Conservation (phyloP, 2,797 vertebrate species). For the Kryptolebias ocellatus region DNA sequence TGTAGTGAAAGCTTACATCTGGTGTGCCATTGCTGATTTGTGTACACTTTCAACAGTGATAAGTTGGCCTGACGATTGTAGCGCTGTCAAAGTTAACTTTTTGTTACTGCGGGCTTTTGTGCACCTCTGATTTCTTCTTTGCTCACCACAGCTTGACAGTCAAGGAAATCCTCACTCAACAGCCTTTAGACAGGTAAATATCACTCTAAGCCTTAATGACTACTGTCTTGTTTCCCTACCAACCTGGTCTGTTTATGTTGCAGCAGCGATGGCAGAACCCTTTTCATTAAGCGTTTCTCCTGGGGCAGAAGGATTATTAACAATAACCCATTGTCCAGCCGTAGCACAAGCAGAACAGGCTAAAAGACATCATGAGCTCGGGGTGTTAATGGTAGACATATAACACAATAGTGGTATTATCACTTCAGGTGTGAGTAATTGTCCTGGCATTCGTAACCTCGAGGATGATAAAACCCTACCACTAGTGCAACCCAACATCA, state of each 20-base stretch:
- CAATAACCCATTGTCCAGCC: conserved; percentile 54
- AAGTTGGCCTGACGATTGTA: conserved; percentile 24
- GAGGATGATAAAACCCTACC: conserved; percentile 7
- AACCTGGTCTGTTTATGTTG: conserved; percentile 58
- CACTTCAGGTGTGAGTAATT: conserved; percentile 31
- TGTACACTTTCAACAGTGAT: conserved; percentile 14
- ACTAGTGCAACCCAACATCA: conserved; percentile 33
- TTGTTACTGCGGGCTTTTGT: background rate
- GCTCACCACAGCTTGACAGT: conserved; percentile 27
- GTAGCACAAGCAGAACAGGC: conserved; percentile 2
- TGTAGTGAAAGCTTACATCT: conserved; percentile 6
- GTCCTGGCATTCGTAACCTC: conserved; percentile 39
- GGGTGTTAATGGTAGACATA: conserved; percentile 37
- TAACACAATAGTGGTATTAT: conserved; percentile 51
- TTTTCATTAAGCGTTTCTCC: conserved; percentile 36
- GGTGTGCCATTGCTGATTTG: background rate
- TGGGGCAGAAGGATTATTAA: conserved; percentile 34
- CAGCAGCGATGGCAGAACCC: conserved; percentile 9
- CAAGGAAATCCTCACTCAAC: conserved; percentile 50
- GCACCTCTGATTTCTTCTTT: conserved; percentile 22
- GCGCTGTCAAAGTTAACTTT: conserved; percentile 18
- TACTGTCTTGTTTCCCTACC: conserved; percentile 60
- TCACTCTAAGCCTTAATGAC: conserved; percentile 46
- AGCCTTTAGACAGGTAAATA: conserved; percentile 55
- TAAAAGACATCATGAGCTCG: conserved; percentile 28